Conservation (phyloP, 2,113 vertebrate genomes). For the Patagioenas fasciata region DNA sequence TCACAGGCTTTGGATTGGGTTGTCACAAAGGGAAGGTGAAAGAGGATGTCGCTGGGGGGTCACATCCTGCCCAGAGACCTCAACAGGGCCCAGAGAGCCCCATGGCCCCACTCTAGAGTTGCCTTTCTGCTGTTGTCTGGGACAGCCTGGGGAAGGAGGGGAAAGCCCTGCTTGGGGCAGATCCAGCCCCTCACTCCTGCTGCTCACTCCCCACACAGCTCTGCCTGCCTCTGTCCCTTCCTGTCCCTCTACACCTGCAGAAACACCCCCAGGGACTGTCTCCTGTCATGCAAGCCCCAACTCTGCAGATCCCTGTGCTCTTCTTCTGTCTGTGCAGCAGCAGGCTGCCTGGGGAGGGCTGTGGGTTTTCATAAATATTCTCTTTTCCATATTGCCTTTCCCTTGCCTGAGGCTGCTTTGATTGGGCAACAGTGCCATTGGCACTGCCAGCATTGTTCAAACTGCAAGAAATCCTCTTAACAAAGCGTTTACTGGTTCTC, state of each 20-base stretch:
- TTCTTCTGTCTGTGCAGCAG: not conserved
- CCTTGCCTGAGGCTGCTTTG: not conserved
- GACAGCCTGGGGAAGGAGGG: not conserved
- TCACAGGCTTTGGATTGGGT: not conserved
- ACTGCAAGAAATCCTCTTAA: not conserved
- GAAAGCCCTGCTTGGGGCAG: not conserved
- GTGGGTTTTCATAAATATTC: not conserved
- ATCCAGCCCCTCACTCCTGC: not conserved
- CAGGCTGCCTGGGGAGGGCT: not conserved
- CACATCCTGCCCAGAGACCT: not conserved
- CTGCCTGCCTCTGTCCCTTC: not conserved
- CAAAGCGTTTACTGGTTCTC: not conserved
- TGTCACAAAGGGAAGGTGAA: not conserved
- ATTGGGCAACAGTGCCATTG: not conserved
- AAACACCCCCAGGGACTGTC: not conserved
- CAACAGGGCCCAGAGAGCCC: accelerated
- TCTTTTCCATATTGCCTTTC: not conserved
- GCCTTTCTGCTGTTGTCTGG: not conserved
- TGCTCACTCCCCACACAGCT: accelerated
- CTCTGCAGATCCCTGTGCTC: not conserved
- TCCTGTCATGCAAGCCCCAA: not conserved
- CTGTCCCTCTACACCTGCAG: not conserved
- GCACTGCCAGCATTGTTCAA: conserved; percentile 8
- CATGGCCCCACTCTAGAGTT: not conserved
- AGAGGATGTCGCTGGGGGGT: not conserved